Conservation (phyloP, 35 echinoderm and acorn worm species). For the Hemicentrotus pulcherrimus region DNA sequence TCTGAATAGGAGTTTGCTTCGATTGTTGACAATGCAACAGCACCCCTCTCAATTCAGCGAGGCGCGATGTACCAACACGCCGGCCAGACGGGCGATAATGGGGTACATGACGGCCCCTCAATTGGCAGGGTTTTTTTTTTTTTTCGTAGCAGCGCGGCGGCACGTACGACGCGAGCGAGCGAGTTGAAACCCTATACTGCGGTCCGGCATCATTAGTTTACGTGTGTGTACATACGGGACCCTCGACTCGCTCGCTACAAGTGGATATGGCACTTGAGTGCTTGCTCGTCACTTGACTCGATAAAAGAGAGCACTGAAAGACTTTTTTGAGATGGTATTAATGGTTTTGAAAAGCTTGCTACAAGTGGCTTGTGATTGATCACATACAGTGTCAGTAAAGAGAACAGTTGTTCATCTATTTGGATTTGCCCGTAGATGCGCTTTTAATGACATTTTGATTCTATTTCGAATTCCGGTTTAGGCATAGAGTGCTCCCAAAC, state of each 20-base stretch:
- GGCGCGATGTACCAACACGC: background rate
- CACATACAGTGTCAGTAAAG: background rate
- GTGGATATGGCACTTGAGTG: conserved; percentile 8
- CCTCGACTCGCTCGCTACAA: background rate
- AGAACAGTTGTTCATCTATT: background rate
- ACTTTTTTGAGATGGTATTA: background rate
- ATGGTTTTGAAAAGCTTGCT: background rate
- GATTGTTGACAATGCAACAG: background rate
- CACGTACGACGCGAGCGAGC: background rate
- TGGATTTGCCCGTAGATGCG: background rate
- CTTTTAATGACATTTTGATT: too few relatives aligned
- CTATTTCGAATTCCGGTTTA: too few relatives aligned
- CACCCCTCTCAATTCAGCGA: background rate
- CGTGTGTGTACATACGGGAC: background rate
- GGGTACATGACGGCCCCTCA: background rate
- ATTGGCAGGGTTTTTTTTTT: background rate
- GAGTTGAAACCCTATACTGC: background rate
- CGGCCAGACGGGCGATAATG: background rate
- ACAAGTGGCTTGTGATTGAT: background rate
- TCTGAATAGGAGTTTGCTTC: background rate
- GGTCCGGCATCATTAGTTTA: background rate
- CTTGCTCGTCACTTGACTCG: background rate
- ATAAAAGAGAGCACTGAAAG: background rate
- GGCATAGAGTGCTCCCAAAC: too few relatives aligned
- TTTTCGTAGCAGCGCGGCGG: too few relatives aligned